phyloP scores from a whole-genome alignment of 2,888 invertebrate genomes.

The Rutpela maculata region DNA sequence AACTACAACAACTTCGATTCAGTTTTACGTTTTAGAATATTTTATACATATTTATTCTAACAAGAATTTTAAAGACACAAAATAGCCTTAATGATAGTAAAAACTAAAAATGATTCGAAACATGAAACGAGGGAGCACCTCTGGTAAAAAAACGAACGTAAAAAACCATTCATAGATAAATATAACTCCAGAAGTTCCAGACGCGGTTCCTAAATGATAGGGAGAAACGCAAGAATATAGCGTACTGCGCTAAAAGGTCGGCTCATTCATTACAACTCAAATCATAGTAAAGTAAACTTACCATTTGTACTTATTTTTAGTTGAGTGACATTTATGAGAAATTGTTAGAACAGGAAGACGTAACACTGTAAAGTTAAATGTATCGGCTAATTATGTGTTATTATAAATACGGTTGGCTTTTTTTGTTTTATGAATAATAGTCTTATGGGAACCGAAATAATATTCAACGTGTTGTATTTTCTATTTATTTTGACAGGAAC shows the following conservation, averaged over 20 bases:
- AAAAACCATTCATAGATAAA: slow-evolving; percentile 28
- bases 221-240: slow-evolving; percentile 10
- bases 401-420: slow-evolving; percentile 9
- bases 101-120: slow-evolving; percentile 3
- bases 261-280: not conserved
- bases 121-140: slow-evolving; percentile 17
- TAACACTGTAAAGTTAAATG: slow-evolving; percentile 28
- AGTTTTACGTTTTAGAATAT: too few relatives aligned
- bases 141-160: not conserved
- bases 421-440: not conserved
- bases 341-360: slow-evolving; percentile 37
- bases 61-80: not conserved
- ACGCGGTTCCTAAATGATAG: not conserved
- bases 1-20: too few relatives aligned
- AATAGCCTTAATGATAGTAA: not conserved
- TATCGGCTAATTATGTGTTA: slow-evolving; percentile 34
- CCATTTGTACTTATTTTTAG: slow-evolving; percentile 22
- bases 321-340: slow-evolving; percentile 35
- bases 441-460: slow-evolving; percentile 12
- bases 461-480: slow-evolving; percentile 8
- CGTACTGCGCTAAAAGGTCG: not conserved
- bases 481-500: slow-evolving; percentile 1
- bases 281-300: not conserved
- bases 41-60: not conserved
- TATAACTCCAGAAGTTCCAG: slow-evolving; percentile 23